Evolutionary conservation across 2,888 invertebrate species (phyloP).

Genomic region (Drosophila anceps): DNA sequence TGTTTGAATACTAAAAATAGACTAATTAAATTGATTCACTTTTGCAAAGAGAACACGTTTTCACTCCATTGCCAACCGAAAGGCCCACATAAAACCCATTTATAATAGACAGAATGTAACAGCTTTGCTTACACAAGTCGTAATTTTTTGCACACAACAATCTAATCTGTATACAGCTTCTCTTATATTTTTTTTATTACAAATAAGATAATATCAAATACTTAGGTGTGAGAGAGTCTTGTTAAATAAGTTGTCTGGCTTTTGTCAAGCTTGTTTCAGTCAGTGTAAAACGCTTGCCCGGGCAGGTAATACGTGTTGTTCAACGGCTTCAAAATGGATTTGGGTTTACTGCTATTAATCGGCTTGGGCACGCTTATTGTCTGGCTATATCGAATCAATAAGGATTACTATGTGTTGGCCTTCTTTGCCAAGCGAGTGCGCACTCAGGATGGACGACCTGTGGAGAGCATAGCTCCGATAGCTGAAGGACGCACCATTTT

Average conservation of each 20-base stretch:
- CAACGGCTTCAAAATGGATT: constrained; percentile 15
- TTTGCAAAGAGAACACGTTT: not conserved
- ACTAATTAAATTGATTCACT: not conserved
- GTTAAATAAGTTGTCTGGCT: not conserved
- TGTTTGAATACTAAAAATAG: no score
- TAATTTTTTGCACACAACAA: not conserved
- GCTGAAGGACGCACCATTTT: constrained; percentile 71
- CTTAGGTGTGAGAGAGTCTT: not conserved
- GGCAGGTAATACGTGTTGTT: not conserved
- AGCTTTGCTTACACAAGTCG: not conserved
- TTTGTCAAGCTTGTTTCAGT: constrained; percentile 15
- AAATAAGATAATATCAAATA: not conserved
- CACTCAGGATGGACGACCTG: constrained; percentile 67
- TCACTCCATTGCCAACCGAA: not conserved
- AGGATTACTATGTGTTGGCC: constrained; percentile 57
- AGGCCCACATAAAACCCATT: no score
- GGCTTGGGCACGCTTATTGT: constrained; percentile 36
- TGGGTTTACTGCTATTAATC: constrained; percentile 39
- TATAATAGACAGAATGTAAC: not conserved
- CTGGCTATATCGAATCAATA: constrained; percentile 65
- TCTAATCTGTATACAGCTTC: not conserved
- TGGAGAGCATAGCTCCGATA: constrained; percentile 62
- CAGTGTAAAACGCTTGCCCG: not conserved
- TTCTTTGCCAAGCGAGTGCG: constrained; percentile 63
- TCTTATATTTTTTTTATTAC: not conserved